phyloP scores from a whole-genome alignment of 2,113 vertebrate species.

The Butastur rufipennis region DNA sequence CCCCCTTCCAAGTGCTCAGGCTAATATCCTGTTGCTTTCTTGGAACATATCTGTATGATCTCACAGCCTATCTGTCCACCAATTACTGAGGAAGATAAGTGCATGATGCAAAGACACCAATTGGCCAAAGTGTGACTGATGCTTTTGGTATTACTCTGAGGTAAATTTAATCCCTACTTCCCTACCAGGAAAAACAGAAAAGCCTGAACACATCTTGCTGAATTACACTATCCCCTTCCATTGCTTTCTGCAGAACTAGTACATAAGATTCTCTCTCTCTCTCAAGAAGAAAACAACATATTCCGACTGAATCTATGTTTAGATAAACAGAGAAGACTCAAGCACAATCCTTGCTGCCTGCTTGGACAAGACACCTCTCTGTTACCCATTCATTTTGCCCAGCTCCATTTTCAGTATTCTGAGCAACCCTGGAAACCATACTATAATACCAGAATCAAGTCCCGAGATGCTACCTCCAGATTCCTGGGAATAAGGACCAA shows the following conservation, averaged over 20 bases:
- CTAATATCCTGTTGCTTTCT: slow-evolving; percentile 55
- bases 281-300: not conserved
- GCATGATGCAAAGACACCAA: slow-evolving; percentile 15
- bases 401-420: not conserved
- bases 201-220: not conserved
- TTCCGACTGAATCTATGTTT: not conserved
- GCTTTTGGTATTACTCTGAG: not conserved
- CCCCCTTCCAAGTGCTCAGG: not conserved
- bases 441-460: not conserved
- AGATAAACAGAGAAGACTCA: not conserved
- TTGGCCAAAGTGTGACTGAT: slow-evolving; percentile 21
- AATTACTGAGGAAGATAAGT: not conserved
- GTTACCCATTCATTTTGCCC: not conserved
- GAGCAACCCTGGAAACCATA: not conserved
- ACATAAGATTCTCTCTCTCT: not conserved
- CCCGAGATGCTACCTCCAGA: not conserved
- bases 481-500: not conserved
- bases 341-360: not conserved
- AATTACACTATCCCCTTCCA: not conserved
- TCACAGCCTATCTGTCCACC: slow-evolving; percentile 41
- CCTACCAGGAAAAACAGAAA: not conserved
- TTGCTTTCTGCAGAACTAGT: not conserved
- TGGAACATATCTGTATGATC: slow-evolving; percentile 39
- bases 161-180: not conserved
- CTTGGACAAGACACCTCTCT: not conserved